A percentile compares a stretch with the other conserved stretches of the same genome.
These are phyloP conservation scores for Mesoclemmys tuberculata DNA, from an alignment of 2,113 vertebrate genomes.

Conservation along the genomic window DNA sequence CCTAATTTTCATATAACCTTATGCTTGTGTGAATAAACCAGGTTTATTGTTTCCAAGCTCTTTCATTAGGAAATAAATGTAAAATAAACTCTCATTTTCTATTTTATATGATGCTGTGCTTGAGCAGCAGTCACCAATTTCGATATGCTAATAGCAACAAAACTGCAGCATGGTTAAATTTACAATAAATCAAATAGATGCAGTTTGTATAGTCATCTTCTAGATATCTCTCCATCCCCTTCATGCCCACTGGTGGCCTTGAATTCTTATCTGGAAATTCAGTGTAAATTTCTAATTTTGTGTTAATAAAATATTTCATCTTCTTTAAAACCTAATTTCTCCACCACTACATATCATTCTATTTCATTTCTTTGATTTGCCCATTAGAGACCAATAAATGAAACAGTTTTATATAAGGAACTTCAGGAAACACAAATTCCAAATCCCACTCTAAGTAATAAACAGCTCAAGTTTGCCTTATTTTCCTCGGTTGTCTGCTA, in stretches of 20 bases:
- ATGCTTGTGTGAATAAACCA: not conserved
- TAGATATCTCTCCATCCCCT: constrained; percentile 19
- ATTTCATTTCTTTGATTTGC: not conserved
- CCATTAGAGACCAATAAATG: not conserved
- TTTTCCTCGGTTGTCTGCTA: not conserved
- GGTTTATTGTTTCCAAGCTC: not conserved
- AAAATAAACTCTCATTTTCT: not conserved
- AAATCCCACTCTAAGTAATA: not conserved
- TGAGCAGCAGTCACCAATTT: not conserved
- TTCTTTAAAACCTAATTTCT: not conserved
- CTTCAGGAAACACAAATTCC: not conserved
- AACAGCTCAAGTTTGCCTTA: not conserved
- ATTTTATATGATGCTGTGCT: not conserved
- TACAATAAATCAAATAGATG: constrained; percentile 15
- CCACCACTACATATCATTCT: not conserved
- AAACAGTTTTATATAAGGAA: not conserved
- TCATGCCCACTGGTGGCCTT: not conserved
- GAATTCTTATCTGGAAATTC: not conserved
- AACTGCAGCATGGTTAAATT: not conserved
- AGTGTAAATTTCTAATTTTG: not conserved
- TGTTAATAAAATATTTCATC: not conserved
- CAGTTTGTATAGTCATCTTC: constrained; percentile 1
- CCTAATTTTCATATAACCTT: not conserved
- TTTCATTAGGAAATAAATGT: not conserved
- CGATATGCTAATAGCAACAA: not conserved